Evolutionary conservation across 1,140 invertebrate species (phyloP), one percentile per base, ranked within the genome.

Genomic region (Parasteatoda tepidariorum): DNA sequence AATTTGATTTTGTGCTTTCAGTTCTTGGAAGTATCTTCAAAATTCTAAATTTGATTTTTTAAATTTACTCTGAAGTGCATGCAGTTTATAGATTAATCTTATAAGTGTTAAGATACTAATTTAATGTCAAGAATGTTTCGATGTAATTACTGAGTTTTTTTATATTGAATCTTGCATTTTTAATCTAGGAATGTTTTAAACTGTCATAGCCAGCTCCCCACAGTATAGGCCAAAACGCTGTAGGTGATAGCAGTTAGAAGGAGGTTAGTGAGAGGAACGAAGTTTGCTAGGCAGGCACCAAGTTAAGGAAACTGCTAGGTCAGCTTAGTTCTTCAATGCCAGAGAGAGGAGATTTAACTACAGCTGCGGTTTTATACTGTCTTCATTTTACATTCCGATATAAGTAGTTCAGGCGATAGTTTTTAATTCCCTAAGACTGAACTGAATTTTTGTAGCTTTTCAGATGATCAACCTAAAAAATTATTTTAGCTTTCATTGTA

Each of bases 221-320:
- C 76, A 79, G 76, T 79, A 79, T 79, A 79, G 31, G 76, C 76
- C 76, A 68, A 68, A 57, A 68, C 76, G 28, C 76, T 67, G 62
- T 79, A 79, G 54, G 76, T 67, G 76, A 68, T 68, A 79, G 76
- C 64, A 38, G 74, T 79, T 79, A 79, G 76, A 79, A 79, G 76
- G 59, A 11, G 66, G 76, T 13, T 67, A 26, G 54, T 67, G 76
- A 79, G 55, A 78, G 75, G 41, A 78, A 55, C 41, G 73, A 76
- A 74, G 61, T 64, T 30, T 5, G 61, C 15, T 79, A 64, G 76
- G 59, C 62, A 57, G 48, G 54, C 7, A 68, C 57, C 24, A 54
- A 24, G 33, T 67, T 79, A 38, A 68, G 64, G 76, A 67, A 33
- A 57, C 76, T 55, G 76, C 62, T 68, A 67, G 66, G 76, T 68